Conservation (phyloP, 2,797 vertebrate species). For the Sebastiscus tertius region DNA sequence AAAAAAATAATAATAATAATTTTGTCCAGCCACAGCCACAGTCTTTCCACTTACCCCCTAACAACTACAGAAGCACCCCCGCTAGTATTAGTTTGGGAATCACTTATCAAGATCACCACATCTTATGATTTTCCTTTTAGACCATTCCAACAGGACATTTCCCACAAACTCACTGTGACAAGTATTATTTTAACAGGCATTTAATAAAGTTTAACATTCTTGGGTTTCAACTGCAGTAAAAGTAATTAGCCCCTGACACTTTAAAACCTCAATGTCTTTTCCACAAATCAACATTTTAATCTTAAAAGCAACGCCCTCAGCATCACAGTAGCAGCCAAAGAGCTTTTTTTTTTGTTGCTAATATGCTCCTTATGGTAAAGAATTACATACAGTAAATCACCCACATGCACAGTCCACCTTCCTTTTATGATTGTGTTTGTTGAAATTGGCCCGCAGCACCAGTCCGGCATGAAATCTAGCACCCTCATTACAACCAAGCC, state of each 20-base stretch:
- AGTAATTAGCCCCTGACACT: conserved; percentile 46
- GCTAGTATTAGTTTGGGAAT: background rate
- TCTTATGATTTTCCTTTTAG: conserved; percentile 4
- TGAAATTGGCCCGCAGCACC: conserved; percentile 49
- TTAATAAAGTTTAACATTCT: conserved; percentile 56
- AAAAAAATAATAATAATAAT: background rate
- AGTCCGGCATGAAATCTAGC: conserved; percentile 42
- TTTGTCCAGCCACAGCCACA: background rate
- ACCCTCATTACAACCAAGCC: conserved; percentile 60
- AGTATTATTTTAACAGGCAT: conserved; percentile 44
- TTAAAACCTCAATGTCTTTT: conserved; percentile 20
- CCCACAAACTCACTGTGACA: conserved; percentile 27
- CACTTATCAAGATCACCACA: conserved; percentile 5
- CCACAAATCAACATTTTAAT: conserved; percentile 38
- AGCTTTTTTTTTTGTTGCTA: conserved; percentile 8
- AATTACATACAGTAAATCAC: conserved; percentile 45
- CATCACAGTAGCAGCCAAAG: conserved; percentile 24
- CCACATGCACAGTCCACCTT: conserved; percentile 23
- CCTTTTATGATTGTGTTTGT: conserved; percentile 50
- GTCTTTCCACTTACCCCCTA: background rate
- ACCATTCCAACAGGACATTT: conserved; percentile 7
- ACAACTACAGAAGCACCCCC: background rate
- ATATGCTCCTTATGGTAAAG: conserved; percentile 43
- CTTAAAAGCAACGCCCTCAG: background rate
- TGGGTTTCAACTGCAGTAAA: conserved; percentile 35